Base-by-base conservation (phyloP, 2,113 vertebrate species). In the Dipodomys ordii region DNA sequence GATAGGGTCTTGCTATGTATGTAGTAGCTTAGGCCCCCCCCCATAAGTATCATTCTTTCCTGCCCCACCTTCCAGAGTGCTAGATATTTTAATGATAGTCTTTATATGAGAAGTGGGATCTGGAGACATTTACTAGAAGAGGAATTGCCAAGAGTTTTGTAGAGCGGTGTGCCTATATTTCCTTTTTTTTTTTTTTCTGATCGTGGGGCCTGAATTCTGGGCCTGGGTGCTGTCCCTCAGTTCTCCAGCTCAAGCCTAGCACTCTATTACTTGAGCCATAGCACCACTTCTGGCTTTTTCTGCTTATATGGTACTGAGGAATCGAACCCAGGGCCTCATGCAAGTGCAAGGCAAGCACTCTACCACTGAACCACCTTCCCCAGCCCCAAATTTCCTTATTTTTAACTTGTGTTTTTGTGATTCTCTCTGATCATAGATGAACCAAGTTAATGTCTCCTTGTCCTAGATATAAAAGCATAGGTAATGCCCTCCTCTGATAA, bases 121-220 rank as follows among this genome's bases (percentile, higher is more conserved):
- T 92, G 69, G 35, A 85, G 44, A 77, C 60, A 65, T 18, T 76
- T 62, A n/a, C 44, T 9, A 72, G 53, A 93, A 83, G 81, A 74
- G 12, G 32, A 86, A 22, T 22, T 7, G 71, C 74, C 53, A 57
- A 39, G 53, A 86, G 30, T 76, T 79, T 76, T 83, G 2, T 67
- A 18, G 71, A 49, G 25, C 11, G 69, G 20, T 19, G 25, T 9
- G n/a, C 81, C 35, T 86, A 12, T 9, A 49, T 57, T 60, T 60
- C 39, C 60, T 91, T 83, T 64, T 72, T 84, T 39, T 39, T 39
- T 39, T 39, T 39, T 39, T 39, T 39, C 39, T 39, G 39, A 39
- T 39, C 39, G 39, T 39, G 39, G 39, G 39, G 39, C 39, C 39
- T 39, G 39, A 39, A 39, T 39, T 39, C 39, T 39, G 39, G 39